These are phyloP conservation scores for Andrena marginata DNA, from an alignment of 2,888 invertebrate species.

Conservation along the genomic window DNA sequence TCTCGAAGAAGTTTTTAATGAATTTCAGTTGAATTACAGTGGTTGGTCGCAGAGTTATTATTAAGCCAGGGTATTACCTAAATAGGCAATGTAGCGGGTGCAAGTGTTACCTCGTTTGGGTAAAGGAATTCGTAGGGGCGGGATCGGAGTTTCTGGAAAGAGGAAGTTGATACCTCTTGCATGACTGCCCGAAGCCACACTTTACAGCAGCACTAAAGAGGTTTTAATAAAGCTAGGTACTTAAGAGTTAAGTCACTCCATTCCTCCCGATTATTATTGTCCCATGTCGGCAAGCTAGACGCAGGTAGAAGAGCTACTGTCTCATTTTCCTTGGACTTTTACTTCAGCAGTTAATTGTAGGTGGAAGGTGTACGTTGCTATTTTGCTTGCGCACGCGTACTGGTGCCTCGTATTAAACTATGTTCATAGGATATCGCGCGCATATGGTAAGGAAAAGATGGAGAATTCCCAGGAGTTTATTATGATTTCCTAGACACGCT, in stretches of 20 bases:
- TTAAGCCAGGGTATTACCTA: background rate
- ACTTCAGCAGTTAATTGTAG: background rate
- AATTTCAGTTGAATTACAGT: background rate
- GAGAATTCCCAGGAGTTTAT: conserved; percentile 40
- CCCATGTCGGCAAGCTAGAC: background rate
- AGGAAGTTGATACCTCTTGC: background rate
- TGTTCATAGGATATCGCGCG: background rate
- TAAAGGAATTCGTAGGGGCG: background rate
- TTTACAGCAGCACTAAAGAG: too few species aligned
- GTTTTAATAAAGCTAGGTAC: background rate
- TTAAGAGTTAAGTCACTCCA: too few species aligned
- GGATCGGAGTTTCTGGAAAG: background rate
- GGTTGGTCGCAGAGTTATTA: background rate
- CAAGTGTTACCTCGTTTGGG: background rate
- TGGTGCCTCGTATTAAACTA: conserved; percentile 13
- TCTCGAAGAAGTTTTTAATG: background rate
- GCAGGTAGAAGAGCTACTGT: background rate
- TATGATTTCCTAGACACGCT: conserved; percentile 29
- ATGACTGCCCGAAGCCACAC: background rate
- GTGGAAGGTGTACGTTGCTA: background rate
- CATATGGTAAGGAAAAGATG: background rate
- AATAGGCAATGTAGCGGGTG: background rate
- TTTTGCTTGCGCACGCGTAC: background rate
- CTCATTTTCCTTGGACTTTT: conserved; percentile 4
- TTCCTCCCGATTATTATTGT: background rate